Conservation (phyloP, 1,140 invertebrate genomes). For the Nixonia krombeini region DNA sequence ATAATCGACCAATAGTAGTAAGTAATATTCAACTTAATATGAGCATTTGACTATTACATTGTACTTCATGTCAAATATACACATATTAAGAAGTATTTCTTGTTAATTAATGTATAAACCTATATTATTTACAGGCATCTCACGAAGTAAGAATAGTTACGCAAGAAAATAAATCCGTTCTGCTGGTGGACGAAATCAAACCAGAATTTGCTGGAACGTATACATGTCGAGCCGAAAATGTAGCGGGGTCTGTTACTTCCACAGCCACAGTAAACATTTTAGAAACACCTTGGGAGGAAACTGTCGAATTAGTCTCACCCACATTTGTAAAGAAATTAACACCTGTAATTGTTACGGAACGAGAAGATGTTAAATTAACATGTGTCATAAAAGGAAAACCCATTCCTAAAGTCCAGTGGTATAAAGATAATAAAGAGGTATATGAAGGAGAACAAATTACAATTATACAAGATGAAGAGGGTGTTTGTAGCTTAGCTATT, state of each 20-base stretch:
- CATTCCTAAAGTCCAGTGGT: constrained; percentile 86
- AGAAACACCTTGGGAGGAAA: constrained; percentile 75
- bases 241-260: constrained; percentile 86
- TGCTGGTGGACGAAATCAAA: constrained; percentile 84
- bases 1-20: constrained; percentile 73
- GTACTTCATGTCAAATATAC: too few species aligned
- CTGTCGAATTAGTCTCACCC: constrained; percentile 79
- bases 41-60: too few species aligned
- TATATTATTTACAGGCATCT: constrained; percentile 23
- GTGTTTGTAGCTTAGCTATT: constrained; percentile 87
- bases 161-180: constrained; percentile 84
- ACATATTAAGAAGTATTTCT: too few species aligned
- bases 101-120: too few species aligned
- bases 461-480: constrained; percentile 82
- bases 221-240: constrained; percentile 91
- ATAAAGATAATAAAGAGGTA: constrained; percentile 80
- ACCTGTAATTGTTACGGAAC: constrained; percentile 90
- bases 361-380: constrained; percentile 86
- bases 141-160: constrained; percentile 77
- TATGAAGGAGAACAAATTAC: constrained; percentile 85
- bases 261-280: constrained; percentile 83
- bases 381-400: constrained; percentile 86
- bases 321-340: constrained; percentile 81
- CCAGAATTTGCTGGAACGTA: constrained; percentile 83
- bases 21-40: too few species aligned